phyloP scores from a whole-genome alignment of 2,888 invertebrate species.

The Diarsia dahlii region DNA sequence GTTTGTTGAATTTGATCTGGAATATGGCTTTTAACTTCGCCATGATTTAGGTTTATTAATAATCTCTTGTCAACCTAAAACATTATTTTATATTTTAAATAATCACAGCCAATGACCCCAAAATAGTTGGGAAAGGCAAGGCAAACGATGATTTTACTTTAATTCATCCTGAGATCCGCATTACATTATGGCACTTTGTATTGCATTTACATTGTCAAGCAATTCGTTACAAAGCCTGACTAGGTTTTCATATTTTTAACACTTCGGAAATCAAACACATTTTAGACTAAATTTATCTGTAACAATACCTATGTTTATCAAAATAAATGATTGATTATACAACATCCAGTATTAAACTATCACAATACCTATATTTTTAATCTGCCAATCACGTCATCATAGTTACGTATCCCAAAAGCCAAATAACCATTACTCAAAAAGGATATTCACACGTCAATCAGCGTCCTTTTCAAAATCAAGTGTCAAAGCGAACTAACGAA shows the following conservation, averaged over 20 bases:
- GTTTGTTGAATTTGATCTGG: conserved; percentile 33
- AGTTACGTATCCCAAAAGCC: conserved; percentile 10
- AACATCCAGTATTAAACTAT: neutral
- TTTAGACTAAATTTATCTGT: no score
- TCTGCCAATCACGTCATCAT: neutral
- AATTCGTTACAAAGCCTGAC: neutral
- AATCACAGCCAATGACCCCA: neutral
- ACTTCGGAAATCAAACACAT: neutral
- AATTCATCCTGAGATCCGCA: neutral
- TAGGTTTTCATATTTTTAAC: neutral
- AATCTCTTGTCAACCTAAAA: neutral
- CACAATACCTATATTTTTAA: neutral
- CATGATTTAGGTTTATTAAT: neutral
- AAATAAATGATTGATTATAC: neutral
- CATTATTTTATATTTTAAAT: neutral
- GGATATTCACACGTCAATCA: conserved; percentile 63
- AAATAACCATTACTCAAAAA: conserved; percentile 48
- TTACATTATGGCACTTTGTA: neutral
- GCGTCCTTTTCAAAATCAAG: conserved; percentile 64
- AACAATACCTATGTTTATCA: no score
- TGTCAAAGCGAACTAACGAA: conserved; percentile 69
- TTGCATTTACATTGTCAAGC: neutral
- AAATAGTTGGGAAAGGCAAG: no score
- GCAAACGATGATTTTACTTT: neutral
- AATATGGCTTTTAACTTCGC: neutral